Evolutionary conservation across 1,140 invertebrate genomes (phyloP), one percentile per base, ranked within the genome.

Genomic region (Cheumatopsyche charites): DNA sequence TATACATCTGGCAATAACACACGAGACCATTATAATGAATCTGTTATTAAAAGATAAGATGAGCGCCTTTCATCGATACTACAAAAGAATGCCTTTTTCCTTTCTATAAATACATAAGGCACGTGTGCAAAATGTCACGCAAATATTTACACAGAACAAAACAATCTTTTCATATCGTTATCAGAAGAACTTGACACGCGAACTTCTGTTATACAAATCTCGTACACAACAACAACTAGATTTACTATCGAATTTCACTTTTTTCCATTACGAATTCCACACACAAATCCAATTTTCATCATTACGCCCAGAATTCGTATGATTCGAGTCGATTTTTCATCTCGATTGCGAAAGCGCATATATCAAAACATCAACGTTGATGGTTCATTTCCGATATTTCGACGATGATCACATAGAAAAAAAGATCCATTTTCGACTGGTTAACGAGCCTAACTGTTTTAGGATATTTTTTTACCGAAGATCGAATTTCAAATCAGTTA

Each of bases 341-440:
- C 55, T 21, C 55, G 55, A 58, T 58, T 58, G n/a, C 55, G 55
- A 58, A 58, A 58, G 29, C 55, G 19, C 55, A 58, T 58, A 58
- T 25, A 58, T 58, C 55, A 58, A 58, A 17, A 58, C 55, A 58
- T 58, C 55, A 58, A 58, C 17, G 19, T 58, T 26, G 55, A 58
- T 58, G 55, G 55, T 12, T 26, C 55, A 58, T 58, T 58, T 58
- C 55, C 55, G 55, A 58, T 36, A 36, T 9, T 36, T 36, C 29
- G 3, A 4, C 9, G 29, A 36, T 9, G 29, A 36, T 36, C 29
- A 9, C 3, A 3, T 9, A 36, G 29, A 36, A 36, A 36, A 36
- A 36, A 36, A n/a, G n/a, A n/a, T n/a, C n/a, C n/a, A n/a, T n/a
- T n/a, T n/a, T n/a, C n/a, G n/a, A n/a, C n/a, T n/a, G 29, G 29